Percentiles rank a stretch among this genome's conserved stretches.
Conservation (phyloP, 2,113 vertebrate species). For the Hyaena hyaena region DNA sequence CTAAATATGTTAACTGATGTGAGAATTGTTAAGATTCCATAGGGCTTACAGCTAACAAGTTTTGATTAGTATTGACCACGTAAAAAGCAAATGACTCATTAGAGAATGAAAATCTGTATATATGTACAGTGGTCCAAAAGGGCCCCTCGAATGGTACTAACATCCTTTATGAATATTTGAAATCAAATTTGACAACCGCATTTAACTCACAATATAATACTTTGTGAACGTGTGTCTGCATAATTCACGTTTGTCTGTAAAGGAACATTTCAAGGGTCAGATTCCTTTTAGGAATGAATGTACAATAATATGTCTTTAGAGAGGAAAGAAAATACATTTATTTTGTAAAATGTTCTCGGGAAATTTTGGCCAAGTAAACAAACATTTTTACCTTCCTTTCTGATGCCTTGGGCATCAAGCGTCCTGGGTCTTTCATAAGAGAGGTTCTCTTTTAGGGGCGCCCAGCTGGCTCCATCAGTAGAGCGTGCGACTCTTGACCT, state of each 20-base stretch:
- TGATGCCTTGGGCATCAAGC: background rate
- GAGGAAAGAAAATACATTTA: background rate
- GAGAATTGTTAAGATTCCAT: rapidly evolving
- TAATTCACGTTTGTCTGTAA: background rate
- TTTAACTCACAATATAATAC: background rate
- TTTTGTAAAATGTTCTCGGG: conserved; percentile 9
- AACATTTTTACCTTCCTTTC: conserved; percentile 43
- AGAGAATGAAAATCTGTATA: conserved; percentile 41
- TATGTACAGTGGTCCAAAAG: background rate
- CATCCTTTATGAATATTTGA: conserved; percentile 38
- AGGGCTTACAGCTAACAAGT: rapidly evolving
- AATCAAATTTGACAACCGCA: conserved; percentile 29
- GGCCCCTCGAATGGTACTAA: background rate
- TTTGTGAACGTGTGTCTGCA: rapidly evolving
- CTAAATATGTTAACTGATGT: no score
- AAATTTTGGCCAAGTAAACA: conserved; percentile 40
- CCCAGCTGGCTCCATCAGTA: background rate
- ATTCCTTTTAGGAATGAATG: conserved; percentile 32
- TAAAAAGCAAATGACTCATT: background rate
- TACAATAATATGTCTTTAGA: background rate
- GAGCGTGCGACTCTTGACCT: background rate
- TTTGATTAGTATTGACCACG: background rate
- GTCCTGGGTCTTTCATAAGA: background rate
- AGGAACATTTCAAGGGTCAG: background rate
- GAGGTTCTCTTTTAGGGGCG: background rate